Evolutionary conservation across 2,888 invertebrate species (phyloP).

Genomic region (Cylloceria caligata): DNA sequence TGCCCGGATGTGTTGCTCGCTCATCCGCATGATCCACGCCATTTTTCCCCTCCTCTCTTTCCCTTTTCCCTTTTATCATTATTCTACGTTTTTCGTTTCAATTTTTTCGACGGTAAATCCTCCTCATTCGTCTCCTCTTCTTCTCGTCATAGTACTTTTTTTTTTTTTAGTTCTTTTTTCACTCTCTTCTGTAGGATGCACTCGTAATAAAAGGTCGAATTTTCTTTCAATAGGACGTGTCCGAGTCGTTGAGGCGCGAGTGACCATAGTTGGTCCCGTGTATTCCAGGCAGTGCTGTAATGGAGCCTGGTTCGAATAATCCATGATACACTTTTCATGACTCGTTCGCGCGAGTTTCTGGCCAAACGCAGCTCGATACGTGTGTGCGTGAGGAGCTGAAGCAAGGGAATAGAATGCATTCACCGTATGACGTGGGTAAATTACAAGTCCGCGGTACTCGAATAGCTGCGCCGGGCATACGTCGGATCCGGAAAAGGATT

Average conservation of each 20-base stretch:
- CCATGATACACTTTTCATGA: slow-evolving; percentile 13
- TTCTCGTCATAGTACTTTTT: slow-evolving; percentile 33
- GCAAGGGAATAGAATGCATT: slow-evolving; percentile 6
- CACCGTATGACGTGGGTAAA: slow-evolving; percentile 5
- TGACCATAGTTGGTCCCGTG: neutral
- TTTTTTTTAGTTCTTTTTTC: slow-evolving; percentile 15
- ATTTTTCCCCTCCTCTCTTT: slow-evolving; percentile 48
- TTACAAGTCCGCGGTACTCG: slow-evolving; percentile 19
- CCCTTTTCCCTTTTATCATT: slow-evolving; percentile 45
- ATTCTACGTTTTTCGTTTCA: slow-evolving; percentile 35
- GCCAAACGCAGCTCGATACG: neutral
- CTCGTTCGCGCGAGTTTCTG: neutral
- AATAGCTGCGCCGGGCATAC: slow-evolving; percentile 3
- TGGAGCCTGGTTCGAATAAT: slow-evolving; percentile 10
- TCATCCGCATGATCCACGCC: slow-evolving; percentile 63
- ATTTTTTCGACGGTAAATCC: slow-evolving; percentile 25
- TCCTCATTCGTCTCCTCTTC: slow-evolving; percentile 21
- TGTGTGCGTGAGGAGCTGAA: neutral
- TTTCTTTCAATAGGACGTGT: slow-evolving; percentile 22
- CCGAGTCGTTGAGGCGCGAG: too few relatives aligned
- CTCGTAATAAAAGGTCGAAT: slow-evolving; percentile 22
- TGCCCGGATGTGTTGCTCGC: slow-evolving; percentile 61
- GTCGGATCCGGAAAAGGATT: slow-evolving; percentile 23
- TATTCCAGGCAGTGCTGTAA: neutral
- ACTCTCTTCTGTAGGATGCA: neutral